A percentile compares a stretch with the other conserved stretches of the same genome.
Evolutionary conservation across 1,140 invertebrate genomes (phyloP).

Genomic region (Cydia amplana): DNA sequence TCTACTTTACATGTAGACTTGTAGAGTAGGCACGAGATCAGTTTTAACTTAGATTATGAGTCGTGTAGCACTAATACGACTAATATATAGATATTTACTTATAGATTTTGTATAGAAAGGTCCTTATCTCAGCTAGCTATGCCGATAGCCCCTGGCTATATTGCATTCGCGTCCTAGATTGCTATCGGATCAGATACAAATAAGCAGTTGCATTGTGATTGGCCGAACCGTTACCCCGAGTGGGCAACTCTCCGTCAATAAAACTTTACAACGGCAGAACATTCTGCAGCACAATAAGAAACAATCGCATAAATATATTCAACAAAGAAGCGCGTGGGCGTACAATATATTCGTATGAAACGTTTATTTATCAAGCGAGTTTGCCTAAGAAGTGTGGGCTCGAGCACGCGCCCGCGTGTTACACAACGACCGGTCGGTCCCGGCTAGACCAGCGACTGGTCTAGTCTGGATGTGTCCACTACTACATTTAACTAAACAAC

Average conservation of each 20-base stretch:
- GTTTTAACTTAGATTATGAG: background rate
- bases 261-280: slow-evolving; percentile 24
- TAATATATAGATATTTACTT: background rate
- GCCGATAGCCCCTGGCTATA: slow-evolving; percentile 12
- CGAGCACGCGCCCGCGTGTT: slow-evolving; percentile 29
- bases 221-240: slow-evolving; percentile 21
- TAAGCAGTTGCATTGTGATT: slow-evolving; percentile 34
- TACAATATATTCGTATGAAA: slow-evolving; percentile 30
- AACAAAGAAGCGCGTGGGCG: slow-evolving; percentile 28
- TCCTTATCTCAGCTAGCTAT: slow-evolving; percentile 20
- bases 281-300: slow-evolving; percentile 30
- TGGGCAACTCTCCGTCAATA: slow-evolving; percentile 24
- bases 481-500: slow-evolving; percentile 31
- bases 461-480: slow-evolving; percentile 31
- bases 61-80: background rate
- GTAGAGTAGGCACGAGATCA: background rate
- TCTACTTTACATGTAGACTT: background rate
- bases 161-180: slow-evolving; percentile 28
- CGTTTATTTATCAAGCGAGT: slow-evolving; percentile 22
- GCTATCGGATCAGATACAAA: slow-evolving; percentile 29
- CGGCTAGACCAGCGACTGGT: slow-evolving; percentile 27
- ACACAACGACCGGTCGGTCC: slow-evolving; percentile 34
- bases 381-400: background rate
- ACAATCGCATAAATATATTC: slow-evolving; percentile 29
- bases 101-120: background rate